A percentile compares a stretch with the other conserved stretches of the same genome.
These are phyloP conservation scores for Ceratina australensis DNA, from an alignment of 1,140 invertebrate genomes.

Conservation along the genomic window DNA sequence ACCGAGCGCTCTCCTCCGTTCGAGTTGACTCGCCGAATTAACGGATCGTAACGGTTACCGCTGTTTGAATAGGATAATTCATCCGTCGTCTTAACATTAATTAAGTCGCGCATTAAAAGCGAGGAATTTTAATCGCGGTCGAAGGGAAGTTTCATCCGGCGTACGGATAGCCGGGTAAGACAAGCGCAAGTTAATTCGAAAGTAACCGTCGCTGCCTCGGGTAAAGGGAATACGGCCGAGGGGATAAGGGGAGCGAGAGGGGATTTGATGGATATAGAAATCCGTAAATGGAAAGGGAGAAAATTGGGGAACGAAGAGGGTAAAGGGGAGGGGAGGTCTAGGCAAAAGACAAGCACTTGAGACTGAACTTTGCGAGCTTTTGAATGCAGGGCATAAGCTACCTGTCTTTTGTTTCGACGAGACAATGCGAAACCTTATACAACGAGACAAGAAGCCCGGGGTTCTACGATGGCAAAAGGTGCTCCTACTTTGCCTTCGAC, in stretches of 20 bases:
- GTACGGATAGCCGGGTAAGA: not conserved
- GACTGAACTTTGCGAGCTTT: slow-evolving; percentile 73
- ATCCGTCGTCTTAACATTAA: too few relatives aligned
- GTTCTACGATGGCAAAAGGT: slow-evolving; percentile 26
- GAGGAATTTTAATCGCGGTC: not conserved
- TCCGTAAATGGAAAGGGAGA: slow-evolving; percentile 36
- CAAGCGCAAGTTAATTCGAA: slow-evolving; percentile 21
- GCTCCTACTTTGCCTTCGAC: slow-evolving; percentile 56
- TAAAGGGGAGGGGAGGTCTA: slow-evolving; percentile 28
- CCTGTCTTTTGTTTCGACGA: slow-evolving; percentile 70
- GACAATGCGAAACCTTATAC: slow-evolving; percentile 70
- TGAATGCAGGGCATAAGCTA: slow-evolving; percentile 70
- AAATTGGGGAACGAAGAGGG: slow-evolving; percentile 37
- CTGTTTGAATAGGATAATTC: too few relatives aligned
- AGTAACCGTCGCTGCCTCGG: slow-evolving; percentile 16
- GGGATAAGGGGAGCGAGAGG: not conserved
- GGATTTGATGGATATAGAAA: slow-evolving; percentile 33
- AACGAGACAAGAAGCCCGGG: slow-evolving; percentile 43
- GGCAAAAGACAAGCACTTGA: slow-evolving; percentile 62
- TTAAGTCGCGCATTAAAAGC: too few relatives aligned
- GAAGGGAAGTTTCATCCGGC: too few relatives aligned
- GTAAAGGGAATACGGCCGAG: not conserved
- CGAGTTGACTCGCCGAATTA: too few relatives aligned
- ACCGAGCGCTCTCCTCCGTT: too few relatives aligned
- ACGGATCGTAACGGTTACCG: too few relatives aligned